Conservation (phyloP, 2,797 vertebrate species). For the Podarcis lilfordi region DNA sequence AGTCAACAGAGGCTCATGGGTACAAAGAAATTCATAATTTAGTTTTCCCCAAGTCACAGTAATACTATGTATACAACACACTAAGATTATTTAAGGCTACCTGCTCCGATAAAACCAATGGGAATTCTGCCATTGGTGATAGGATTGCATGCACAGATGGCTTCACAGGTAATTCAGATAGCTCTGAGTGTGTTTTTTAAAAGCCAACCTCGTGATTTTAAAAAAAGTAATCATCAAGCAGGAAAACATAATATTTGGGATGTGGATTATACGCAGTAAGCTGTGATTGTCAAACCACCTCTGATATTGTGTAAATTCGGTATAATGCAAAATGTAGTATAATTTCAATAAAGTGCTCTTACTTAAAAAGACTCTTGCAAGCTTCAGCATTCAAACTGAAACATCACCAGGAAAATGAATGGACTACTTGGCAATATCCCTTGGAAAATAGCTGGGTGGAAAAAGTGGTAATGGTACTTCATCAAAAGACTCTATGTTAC, state of each 20-base stretch:
- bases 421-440: not conserved
- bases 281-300: not conserved
- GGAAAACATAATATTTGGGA: not conserved
- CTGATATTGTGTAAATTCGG: not conserved
- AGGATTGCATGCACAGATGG: not conserved
- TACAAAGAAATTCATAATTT: too few relatives aligned
- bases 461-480: conserved; percentile 1
- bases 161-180: not conserved
- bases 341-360: not conserved
- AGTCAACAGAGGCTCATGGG: too few relatives aligned
- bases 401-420: conserved; percentile 1
- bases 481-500: conserved; percentile 14
- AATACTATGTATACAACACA: not conserved
- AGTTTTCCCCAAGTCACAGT: not conserved
- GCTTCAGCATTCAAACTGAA: not conserved
- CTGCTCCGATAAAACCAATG: not conserved
- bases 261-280: not conserved
- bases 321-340: not conserved
- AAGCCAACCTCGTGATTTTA: not conserved
- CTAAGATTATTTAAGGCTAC: not conserved
- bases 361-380: conserved; percentile 9
- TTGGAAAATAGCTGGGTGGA: not conserved
- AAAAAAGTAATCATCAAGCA: not conserved
- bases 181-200: not conserved
- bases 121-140: not conserved